Base-by-base conservation (phyloP, 2,113 vertebrate species). In the Agapornis roseicollis region DNA sequence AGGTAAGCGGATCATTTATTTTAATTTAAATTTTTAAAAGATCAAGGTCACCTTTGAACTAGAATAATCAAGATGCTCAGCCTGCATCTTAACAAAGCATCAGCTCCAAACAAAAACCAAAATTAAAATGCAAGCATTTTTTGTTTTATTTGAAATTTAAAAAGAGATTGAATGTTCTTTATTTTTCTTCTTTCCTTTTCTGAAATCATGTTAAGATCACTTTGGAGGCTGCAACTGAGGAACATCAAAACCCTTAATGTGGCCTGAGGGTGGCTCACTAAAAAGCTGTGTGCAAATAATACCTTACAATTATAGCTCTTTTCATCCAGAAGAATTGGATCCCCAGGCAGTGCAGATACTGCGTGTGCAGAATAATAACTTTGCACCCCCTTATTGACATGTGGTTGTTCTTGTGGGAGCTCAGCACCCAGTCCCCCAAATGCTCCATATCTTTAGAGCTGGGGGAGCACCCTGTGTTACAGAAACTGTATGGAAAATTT, bases 201-300 rank as follows among this genome's bases (percentile, higher is more conserved):
- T 35, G 70, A 86, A 94, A 66, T 69, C 70, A 49, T 41, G 39
- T 41, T 82, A 77, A 92, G 77, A 89, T 94, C 71, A 88, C 80
- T 92, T 95, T 78, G 88, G 91, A 92, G 25, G 60, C 74, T 78
- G 84, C 78, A 89, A 88, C 55, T 0, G 7, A 89, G 89, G 88
- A 97, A 93, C 96, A 96, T 96, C 91, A 96, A 94, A 96, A 96
- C 85, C 9, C 60, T 68, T 95, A 94, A 93, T 93, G 89, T 85
- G 89, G 93, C 94, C 95, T 95, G 74, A 96, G 95, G 95, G 91
- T 91, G 71, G 87, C 89, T 96, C 80, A 80, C 94, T 96, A 96
- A 89, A 96, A 95, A 95, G 93, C 68, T n/a, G 25, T 83, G 89
- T 84, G 81, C 71, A 95, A 90, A 88, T 92, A 91, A 93, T 88